Percentiles rank a stretch among this genome's conserved stretches.
phyloP scores from a whole-genome alignment of 2,797 vertebrate species.

The Cuniculus paca region DNA sequence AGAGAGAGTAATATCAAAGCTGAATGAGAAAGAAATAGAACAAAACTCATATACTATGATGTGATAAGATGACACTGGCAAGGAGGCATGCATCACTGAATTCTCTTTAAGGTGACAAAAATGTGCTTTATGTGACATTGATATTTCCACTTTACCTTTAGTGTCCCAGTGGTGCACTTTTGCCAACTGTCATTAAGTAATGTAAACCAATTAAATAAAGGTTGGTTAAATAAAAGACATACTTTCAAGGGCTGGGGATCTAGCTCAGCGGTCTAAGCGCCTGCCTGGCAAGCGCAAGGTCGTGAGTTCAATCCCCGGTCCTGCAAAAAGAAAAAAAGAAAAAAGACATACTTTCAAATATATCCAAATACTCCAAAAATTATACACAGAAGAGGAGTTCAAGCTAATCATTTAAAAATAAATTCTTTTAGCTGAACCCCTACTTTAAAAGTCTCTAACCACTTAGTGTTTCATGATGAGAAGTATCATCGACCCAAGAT shows the following conservation, averaged over 20 bases:
- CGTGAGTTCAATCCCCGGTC: too few species aligned
- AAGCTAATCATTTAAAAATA: conserved; percentile 87
- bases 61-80: background rate
- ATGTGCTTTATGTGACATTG: background rate
- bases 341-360: conserved; percentile 81
- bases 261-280: too few species aligned
- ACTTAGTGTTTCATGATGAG: conserved; percentile 86
- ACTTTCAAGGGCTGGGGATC: too few species aligned
- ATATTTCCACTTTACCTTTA: conserved; percentile 29
- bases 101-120: background rate
- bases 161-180: background rate
- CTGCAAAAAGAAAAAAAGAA: too few species aligned
- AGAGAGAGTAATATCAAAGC: background rate
- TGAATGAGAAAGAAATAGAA: conserved; percentile 1
- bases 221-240: conserved; percentile 56
- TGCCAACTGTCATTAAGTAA: conserved; percentile 38
- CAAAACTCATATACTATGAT: background rate
- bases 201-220: conserved; percentile 64
- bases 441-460: conserved; percentile 83
- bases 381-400: conserved; percentile 82
- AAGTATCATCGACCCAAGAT: conserved; percentile 78
- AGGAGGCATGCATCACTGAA: background rate
- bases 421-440: conserved; percentile 80
- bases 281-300: too few species aligned
- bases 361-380: conserved; percentile 72